phyloP scores from a whole-genome alignment of 2,888 invertebrate genomes.

The Sceliomorpha sp. region DNA sequence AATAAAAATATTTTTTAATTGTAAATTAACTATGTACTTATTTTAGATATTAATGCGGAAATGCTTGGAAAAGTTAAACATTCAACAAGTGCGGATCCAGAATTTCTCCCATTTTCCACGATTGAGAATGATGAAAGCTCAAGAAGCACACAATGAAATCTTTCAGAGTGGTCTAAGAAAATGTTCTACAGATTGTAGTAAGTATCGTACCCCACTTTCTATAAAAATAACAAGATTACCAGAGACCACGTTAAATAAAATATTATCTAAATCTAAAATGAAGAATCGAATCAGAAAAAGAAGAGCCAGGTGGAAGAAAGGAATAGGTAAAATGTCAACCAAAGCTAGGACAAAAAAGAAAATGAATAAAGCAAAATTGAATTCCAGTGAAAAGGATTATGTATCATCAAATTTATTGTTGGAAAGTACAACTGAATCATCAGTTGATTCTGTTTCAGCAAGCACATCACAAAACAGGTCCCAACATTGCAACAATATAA shows the following conservation, averaged over 20 bases:
- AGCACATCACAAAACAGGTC: no score
- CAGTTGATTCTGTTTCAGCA: background rate
- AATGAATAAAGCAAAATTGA: background rate
- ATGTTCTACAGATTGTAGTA: background rate
- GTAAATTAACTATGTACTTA: no score
- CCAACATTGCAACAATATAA: no score
- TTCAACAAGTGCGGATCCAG: no score
- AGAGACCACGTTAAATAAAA: slow-evolving; percentile 7
- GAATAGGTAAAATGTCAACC: background rate
- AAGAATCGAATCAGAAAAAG: slow-evolving; percentile 16
- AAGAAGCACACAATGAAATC: background rate
- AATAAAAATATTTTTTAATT: no score
- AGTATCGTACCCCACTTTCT: slow-evolving; percentile 5
- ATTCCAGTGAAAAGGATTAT: background rate
- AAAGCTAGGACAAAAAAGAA: background rate
- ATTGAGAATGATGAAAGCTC: background rate
- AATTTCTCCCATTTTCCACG: no score
- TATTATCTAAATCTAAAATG: slow-evolving; percentile 3
- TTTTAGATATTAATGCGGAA: no score
- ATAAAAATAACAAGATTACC: slow-evolving; percentile 10
- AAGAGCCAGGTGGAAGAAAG: slow-evolving; percentile 28
- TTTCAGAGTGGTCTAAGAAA: background rate
- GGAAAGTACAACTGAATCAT: slow-evolving; percentile 10
- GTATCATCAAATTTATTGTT: no score
- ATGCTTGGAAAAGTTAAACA: no score